These are phyloP conservation scores for Origma solitaria DNA, from an alignment of 2,113 vertebrate species.

Conservation along the genomic window DNA sequence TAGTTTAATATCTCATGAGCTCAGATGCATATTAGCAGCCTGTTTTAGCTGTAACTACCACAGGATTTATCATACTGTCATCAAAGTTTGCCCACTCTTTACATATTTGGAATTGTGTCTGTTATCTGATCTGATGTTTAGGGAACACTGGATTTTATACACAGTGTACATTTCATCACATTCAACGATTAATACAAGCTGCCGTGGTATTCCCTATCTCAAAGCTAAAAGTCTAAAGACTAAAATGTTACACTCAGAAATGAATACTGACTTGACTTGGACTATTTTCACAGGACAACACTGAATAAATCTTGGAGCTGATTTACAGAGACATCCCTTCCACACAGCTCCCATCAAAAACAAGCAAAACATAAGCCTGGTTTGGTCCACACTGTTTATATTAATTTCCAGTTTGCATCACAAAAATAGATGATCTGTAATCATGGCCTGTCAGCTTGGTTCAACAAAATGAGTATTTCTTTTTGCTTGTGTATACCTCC, in stretches of 20 bases:
- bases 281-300: slow-evolving; percentile 12
- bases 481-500: slow-evolving; percentile 33
- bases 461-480: slow-evolving; percentile 47
- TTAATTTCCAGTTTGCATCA: slow-evolving; percentile 24
- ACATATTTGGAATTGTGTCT: slow-evolving; percentile 15
- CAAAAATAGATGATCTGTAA: slow-evolving; percentile 28
- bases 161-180: neutral
- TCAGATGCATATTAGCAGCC: slow-evolving; percentile 41
- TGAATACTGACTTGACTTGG: neutral
- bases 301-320: slow-evolving; percentile 10
- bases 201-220: neutral
- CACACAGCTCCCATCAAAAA: slow-evolving; percentile 2
- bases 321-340: slow-evolving; percentile 4
- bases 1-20: slow-evolving; percentile 59
- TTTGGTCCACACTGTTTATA: slow-evolving; percentile 16
- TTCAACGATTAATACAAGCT: neutral
- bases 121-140: neutral
- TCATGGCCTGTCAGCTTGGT: neutral
- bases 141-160: neutral
- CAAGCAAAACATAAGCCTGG: neutral
- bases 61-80: slow-evolving; percentile 2
- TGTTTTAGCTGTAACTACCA: slow-evolving; percentile 29
- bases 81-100: slow-evolving; percentile 42
- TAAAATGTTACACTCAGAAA: neutral
- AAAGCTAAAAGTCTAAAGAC: neutral